These are phyloP conservation scores for Trachymyrmex septentrionalis DNA, from an alignment of 1,140 invertebrate species.

Conservation along the genomic window DNA sequence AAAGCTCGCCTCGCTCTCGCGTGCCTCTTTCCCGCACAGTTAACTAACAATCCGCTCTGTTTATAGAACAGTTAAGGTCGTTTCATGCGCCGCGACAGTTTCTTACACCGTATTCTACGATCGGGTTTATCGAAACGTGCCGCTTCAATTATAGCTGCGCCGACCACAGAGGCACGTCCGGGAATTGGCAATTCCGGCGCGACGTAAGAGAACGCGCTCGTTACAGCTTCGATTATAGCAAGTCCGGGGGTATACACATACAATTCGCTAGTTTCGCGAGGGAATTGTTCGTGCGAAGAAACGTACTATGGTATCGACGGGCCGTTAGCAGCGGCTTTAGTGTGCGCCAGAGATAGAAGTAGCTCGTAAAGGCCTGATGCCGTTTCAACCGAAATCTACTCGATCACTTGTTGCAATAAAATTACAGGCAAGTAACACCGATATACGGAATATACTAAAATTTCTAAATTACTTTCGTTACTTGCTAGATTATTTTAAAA, in stretches of 20 bases:
- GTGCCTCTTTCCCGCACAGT: slow-evolving; percentile 1
- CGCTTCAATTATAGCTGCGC: slow-evolving; percentile 49
- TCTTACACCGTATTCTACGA: slow-evolving; percentile 13
- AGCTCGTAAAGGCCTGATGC: slow-evolving; percentile 47
- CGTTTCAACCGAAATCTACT: slow-evolving; percentile 31
- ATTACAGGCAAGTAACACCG: slow-evolving; percentile 26
- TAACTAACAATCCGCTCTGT: slow-evolving; percentile 54
- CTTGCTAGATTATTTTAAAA: background rate
- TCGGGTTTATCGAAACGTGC: slow-evolving; percentile 51
- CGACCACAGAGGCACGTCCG: slow-evolving; percentile 31
- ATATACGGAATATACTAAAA: background rate
- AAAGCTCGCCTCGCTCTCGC: slow-evolving; percentile 13
- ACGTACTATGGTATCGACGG: slow-evolving; percentile 21
- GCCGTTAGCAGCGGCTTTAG: slow-evolving; percentile 36
- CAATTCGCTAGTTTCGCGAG: slow-evolving; percentile 11
- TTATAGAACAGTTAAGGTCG: slow-evolving; percentile 51
- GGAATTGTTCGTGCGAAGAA: slow-evolving; percentile 24
- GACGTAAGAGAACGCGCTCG: slow-evolving; percentile 47
- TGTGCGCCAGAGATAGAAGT: slow-evolving; percentile 48
- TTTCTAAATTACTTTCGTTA: background rate
- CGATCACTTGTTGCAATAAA: slow-evolving; percentile 60
- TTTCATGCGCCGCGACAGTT: slow-evolving; percentile 42
- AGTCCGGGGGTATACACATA: background rate
- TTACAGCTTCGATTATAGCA: slow-evolving; percentile 51
- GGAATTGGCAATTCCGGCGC: slow-evolving; percentile 41